Evolutionary conservation across 92 coral and sea anemone genomes (phyloP).

Genomic region (Bergia puertoricense): DNA sequence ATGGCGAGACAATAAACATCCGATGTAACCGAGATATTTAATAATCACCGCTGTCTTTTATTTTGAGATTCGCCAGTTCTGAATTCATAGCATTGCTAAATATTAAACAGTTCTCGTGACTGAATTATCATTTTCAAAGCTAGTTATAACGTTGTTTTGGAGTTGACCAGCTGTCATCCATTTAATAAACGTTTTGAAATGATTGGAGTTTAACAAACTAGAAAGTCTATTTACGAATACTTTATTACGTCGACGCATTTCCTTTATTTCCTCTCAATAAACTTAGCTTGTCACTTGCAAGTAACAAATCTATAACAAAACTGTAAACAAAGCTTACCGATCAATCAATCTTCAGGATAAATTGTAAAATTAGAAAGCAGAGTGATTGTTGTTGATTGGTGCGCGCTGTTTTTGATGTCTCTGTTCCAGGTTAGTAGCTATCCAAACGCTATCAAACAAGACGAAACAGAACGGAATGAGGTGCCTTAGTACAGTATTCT

Average conservation of each 20-base stretch:
- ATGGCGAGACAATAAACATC: slow-evolving; percentile 32
- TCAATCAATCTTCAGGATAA: neutral
- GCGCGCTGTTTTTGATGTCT: too few relatives aligned
- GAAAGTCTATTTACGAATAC: neutral
- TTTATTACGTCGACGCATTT: too few relatives aligned
- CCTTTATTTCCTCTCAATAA: too few relatives aligned
- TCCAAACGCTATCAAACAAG: too few relatives aligned
- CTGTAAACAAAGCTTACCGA: neutral
- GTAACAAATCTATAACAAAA: neutral
- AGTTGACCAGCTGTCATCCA: neutral
- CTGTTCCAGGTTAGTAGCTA: too few relatives aligned
- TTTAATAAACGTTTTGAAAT: neutral
- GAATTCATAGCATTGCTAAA: neutral
- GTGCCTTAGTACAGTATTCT: too few relatives aligned
- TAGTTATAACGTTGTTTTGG: neutral
- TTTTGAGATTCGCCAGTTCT: too few relatives aligned
- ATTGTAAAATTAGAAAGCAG: neutral
- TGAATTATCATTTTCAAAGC: neutral
- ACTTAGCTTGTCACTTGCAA: neutral
- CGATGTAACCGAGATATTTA: neutral
- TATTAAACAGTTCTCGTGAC: neutral
- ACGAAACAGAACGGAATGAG: too few relatives aligned
- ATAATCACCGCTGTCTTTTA: neutral
- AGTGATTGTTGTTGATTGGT: too few relatives aligned
- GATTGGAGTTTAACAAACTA: neutral